Conservation (phyloP, 2,797 vertebrate genomes). For the Otus scops region DNA sequence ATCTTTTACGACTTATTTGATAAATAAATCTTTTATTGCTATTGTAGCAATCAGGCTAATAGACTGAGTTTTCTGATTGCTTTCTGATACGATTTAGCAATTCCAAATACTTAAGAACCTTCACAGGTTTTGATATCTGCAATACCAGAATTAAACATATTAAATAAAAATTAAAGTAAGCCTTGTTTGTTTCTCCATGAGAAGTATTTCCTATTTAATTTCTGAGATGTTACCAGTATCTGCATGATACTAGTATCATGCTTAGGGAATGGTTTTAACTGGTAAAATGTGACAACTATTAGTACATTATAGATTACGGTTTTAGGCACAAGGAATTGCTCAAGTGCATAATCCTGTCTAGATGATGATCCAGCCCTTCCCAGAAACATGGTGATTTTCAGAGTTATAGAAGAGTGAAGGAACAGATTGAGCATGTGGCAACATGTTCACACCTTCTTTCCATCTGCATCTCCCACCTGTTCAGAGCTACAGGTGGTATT, state of each 20-base stretch:
- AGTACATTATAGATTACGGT: neutral
- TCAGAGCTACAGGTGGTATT: neutral
- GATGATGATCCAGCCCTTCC: neutral
- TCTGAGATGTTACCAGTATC: neutral
- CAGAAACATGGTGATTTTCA: neutral
- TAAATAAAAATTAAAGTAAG: neutral
- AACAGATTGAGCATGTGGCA: neutral
- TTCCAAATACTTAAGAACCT: neutral
- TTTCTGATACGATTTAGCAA: neutral
- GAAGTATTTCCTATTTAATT: neutral
- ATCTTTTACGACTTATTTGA: neutral
- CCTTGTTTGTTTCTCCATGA: neutral
- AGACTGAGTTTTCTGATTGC: neutral
- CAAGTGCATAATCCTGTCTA: neutral
- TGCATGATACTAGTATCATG: neutral
- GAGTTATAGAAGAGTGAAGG: neutral
- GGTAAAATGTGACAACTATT: neutral
- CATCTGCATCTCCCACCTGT: constrained; percentile 1
- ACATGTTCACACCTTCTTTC: neutral
- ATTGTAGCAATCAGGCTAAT: neutral
- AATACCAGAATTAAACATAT: neutral
- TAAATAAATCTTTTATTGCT: neutral
- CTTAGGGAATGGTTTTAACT: neutral
- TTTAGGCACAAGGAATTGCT: neutral
- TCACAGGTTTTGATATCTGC: neutral